Base-by-base conservation (phyloP, 2,113 vertebrate genomes). In the Pyxicephalus adspersus region DNA sequence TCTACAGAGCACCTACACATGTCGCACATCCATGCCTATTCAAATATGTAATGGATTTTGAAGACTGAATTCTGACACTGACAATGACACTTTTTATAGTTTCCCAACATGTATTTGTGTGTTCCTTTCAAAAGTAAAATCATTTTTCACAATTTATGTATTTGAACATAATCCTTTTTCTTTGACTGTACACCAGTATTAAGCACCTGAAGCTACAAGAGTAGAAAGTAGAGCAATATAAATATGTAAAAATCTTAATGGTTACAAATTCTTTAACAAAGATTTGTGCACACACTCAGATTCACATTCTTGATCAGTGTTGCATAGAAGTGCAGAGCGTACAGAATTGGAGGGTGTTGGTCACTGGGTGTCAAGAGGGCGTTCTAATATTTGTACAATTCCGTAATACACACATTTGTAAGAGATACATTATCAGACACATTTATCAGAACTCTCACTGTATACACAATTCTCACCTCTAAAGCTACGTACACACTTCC, bases 351-450 rank as follows among this genome's bases (percentile, higher is more conserved):
- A 34, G 58, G 67, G 67, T 64, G 58, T 64, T 58, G 20, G 34
- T 54, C 19, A 31, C 4, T 22, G 45, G 55, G 57, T 23, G 57
- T 61, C 38, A 80, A 34, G 19, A 80, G 67, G 78, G 78, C 17
- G 78, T 72, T 67, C 65, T 29, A 68, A 61, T 80, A 71, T 80
- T 80, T 80, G 38, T 61, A 71, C 55, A 71, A 80, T 66, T 28
- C 66, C 23, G 28, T 50, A 61, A 80, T 71, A 55, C 25, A 70
- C 25, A 80, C 77, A 71, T 50, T 45, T 7, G 19, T 13, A 6
- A 64, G 11, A 63, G 66, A 80, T 70, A 80, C 20, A 34, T 16
- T 80, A 80, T 80, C 78, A 54, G 1, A 19, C 22, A 18, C 66
- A 28, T 54, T 64, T 72, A 80, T 80, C 67, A 71, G 67, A 34